A percentile compares a stretch with the other conserved stretches of the same genome.
Evolutionary conservation across 2,888 invertebrate genomes (phyloP).

Genomic region (Dromius quadrimaculatus): DNA sequence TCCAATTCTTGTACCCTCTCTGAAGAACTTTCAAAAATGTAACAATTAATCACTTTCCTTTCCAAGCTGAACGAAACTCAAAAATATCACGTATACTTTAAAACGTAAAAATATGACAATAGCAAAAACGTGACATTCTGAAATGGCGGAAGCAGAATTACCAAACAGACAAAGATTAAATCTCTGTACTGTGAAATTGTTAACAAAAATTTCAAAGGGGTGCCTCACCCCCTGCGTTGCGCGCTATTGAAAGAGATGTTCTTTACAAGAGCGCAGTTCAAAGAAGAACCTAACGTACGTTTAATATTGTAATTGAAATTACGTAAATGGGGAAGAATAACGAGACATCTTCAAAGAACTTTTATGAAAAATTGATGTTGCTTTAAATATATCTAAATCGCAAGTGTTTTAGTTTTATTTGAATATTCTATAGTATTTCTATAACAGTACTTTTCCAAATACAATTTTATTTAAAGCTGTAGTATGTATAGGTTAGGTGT

Average conservation of each 20-base stretch:
- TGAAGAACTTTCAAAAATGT: slow-evolving; percentile 2
- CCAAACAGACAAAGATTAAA: slow-evolving; percentile 30
- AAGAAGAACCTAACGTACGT: slow-evolving; percentile 28
- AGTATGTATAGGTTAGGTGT: slow-evolving; percentile 12
- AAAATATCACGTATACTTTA: background rate
- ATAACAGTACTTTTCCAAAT: background rate
- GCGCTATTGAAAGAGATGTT: too few species aligned
- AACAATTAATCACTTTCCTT: slow-evolving; percentile 28
- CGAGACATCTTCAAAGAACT: slow-evolving; percentile 19
- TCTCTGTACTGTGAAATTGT: slow-evolving; percentile 46
- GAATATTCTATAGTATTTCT: slow-evolving; percentile 20
- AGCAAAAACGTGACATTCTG: slow-evolving; percentile 46
- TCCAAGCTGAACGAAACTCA: slow-evolving; percentile 3
- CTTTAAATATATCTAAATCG: too few species aligned
- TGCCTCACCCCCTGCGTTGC: background rate
- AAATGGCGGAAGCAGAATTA: slow-evolving; percentile 36
- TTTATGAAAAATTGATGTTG: too few species aligned
- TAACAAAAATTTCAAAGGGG: slow-evolving; percentile 44
- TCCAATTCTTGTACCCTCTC: background rate
- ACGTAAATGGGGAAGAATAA: slow-evolving; percentile 34
- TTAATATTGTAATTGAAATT: slow-evolving; percentile 39
- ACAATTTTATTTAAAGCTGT: slow-evolving; percentile 19
- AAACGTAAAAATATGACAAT: slow-evolving; percentile 20
- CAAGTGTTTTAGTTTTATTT: too few species aligned
- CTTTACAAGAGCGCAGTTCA: slow-evolving; percentile 1